Conservation (phyloP, 2,797 vertebrate species). For the Syncerus caffer region DNA sequence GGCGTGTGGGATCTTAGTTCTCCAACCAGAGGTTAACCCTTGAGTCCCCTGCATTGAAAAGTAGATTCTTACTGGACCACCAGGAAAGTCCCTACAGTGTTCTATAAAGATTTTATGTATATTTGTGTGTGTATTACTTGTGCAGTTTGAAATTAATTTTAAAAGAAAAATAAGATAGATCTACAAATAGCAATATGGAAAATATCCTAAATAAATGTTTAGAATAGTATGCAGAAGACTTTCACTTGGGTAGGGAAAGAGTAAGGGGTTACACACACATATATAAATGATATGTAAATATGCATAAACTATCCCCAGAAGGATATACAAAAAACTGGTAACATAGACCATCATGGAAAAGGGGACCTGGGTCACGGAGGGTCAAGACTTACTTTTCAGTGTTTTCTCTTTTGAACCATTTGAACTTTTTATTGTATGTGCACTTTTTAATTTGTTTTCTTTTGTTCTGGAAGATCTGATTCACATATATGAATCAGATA, state of each 20-base stretch:
- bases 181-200: constrained; percentile 2
- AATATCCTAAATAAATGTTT: constrained; percentile 30
- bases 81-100: neutral
- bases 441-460: neutral
- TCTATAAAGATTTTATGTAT: neutral
- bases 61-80: neutral
- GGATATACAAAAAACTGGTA: neutral
- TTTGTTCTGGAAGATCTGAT: neutral
- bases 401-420: neutral
- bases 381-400: neutral
- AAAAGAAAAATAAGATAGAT: neutral
- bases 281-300: neutral
- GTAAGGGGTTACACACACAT: neutral
- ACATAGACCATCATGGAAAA: neutral
- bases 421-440: neutral
- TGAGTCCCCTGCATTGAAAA: neutral
- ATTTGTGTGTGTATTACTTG: neutral
- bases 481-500: neutral
- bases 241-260: neutral
- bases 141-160: constrained; percentile 17
- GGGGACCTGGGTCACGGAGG: neutral
- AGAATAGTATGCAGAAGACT: neutral
- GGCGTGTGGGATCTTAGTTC: neutral
- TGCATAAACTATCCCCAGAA: neutral
- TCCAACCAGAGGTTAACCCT: neutral